These are phyloP conservation scores for Protonibea diacanthus DNA, from an alignment of 2,797 vertebrate species.

Conservation along the genomic window DNA sequence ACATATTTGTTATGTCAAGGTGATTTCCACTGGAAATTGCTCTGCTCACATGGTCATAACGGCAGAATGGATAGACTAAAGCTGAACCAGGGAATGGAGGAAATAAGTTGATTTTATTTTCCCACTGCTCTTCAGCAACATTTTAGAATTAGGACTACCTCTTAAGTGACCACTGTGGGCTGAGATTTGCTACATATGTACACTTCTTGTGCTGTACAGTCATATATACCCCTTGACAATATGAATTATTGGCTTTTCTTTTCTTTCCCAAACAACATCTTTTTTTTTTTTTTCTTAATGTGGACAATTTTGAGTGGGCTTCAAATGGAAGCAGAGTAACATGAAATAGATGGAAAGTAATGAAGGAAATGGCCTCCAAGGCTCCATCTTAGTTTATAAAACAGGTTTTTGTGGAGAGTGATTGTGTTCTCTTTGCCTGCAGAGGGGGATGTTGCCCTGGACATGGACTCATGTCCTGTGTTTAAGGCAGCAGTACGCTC, in stretches of 20 bases:
- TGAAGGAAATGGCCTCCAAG: slow-evolving; percentile 70
- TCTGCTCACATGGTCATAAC: slow-evolving; percentile 68
- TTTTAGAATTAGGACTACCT: slow-evolving; percentile 27
- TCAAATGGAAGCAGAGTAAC: slow-evolving; percentile 45
- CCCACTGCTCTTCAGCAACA: slow-evolving; percentile 28
- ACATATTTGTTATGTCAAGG: slow-evolving; percentile 64
- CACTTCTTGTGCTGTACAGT: slow-evolving; percentile 17
- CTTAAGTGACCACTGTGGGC: slow-evolving; percentile 27
- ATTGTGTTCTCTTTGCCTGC: slow-evolving; percentile 82
- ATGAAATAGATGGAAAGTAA: slow-evolving; percentile 57
- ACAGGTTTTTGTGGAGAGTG: slow-evolving; percentile 54
- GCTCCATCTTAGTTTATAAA: slow-evolving; percentile 71
- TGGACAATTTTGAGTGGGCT: slow-evolving; percentile 30
- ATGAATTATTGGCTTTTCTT: slow-evolving; percentile 21
- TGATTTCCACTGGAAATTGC: slow-evolving; percentile 76
- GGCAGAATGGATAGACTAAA: slow-evolving; percentile 57
- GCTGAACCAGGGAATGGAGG: slow-evolving; percentile 44
- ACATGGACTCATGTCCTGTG: slow-evolving; percentile 75
- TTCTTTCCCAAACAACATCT: slow-evolving; percentile 28
- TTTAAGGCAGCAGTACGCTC: slow-evolving; percentile 55
- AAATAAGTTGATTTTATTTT: slow-evolving; percentile 49
- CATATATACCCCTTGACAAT: slow-evolving; percentile 18
- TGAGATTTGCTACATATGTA: slow-evolving; percentile 35
- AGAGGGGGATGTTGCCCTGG: slow-evolving; percentile 89
- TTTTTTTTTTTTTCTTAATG: slow-evolving; percentile 33